Evolutionary conservation across 64 coral and sea anemone species (phyloP).

Genomic region (Anthopleura sola): DNA sequence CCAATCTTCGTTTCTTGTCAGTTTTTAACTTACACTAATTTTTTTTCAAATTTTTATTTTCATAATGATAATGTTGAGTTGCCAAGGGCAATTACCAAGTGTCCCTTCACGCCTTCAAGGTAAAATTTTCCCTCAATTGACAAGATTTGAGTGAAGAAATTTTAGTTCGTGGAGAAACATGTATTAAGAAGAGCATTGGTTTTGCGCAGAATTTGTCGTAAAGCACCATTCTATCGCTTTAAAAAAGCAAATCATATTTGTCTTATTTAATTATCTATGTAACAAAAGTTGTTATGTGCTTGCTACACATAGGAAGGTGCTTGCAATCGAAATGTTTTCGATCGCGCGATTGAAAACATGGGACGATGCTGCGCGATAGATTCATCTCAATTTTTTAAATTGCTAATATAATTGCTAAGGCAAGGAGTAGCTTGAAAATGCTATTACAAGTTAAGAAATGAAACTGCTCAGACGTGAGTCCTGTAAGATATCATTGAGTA

Average conservation of each 20-base stretch:
- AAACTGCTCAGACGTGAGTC: not conserved
- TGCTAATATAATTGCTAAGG: not conserved
- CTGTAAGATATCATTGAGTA: not conserved
- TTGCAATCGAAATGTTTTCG: not conserved
- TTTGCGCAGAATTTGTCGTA: not conserved
- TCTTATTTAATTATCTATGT: not conserved
- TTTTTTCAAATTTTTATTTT: too few species aligned
- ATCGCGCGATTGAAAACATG: not conserved
- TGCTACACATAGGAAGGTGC: not conserved
- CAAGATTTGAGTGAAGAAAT: too few species aligned
- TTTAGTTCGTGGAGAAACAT: too few species aligned
- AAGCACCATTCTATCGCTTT: not conserved
- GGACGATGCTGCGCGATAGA: not conserved
- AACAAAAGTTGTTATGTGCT: not conserved
- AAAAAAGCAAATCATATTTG: not conserved
- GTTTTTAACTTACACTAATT: too few species aligned
- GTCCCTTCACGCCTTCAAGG: too few species aligned
- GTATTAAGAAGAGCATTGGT: not conserved
- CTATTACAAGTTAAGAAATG: not conserved
- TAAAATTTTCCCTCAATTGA: too few species aligned
- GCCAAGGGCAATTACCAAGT: too few species aligned
- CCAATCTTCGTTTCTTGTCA: too few species aligned
- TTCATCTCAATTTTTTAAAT: not conserved
- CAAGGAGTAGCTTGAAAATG: too few species aligned
- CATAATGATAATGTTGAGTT: too few species aligned